phyloP scores from a whole-genome alignment of 2,888 invertebrate genomes.

The Dysmachus trigonus region DNA sequence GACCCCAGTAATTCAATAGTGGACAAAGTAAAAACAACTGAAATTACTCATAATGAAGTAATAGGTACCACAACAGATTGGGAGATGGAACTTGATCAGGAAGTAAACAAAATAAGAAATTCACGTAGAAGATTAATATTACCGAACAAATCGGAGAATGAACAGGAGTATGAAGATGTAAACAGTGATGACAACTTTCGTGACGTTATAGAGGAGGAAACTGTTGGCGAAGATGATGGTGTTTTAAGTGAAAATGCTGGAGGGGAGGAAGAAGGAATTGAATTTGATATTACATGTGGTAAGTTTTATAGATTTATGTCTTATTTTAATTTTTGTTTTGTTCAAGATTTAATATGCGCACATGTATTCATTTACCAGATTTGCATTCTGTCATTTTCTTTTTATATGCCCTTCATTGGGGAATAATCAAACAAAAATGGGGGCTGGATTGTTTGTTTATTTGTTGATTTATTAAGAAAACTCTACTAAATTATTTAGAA shows the following conservation, averaged over 20 bases:
- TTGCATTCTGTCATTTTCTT: no score
- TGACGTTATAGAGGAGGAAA: constrained; percentile 49
- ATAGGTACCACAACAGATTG: constrained; percentile 64
- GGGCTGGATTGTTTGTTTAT: no score
- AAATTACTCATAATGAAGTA: neutral
- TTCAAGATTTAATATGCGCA: neutral
- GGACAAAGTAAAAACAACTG: neutral
- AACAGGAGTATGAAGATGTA: constrained; percentile 2
- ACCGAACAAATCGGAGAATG: constrained; percentile 34
- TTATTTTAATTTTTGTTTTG: neutral
- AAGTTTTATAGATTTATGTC: constrained; percentile 22
- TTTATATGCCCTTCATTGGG: no score
- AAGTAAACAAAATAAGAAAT: constrained; percentile 52
- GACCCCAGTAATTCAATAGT: neutral
- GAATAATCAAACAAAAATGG: no score
- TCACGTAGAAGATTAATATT: constrained; percentile 39
- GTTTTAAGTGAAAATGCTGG: constrained; percentile 49
- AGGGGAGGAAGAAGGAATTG: constrained; percentile 50
- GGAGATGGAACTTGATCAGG: constrained; percentile 72
- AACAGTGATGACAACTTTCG: constrained; percentile 46
- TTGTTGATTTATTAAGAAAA: no score
- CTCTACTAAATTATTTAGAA: no score
- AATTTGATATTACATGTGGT: constrained; percentile 53
- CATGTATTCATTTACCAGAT: no score
- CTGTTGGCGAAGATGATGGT: constrained; percentile 46